Evolutionary conservation across 2,888 invertebrate species (phyloP).

Genomic region (Empis livida): DNA sequence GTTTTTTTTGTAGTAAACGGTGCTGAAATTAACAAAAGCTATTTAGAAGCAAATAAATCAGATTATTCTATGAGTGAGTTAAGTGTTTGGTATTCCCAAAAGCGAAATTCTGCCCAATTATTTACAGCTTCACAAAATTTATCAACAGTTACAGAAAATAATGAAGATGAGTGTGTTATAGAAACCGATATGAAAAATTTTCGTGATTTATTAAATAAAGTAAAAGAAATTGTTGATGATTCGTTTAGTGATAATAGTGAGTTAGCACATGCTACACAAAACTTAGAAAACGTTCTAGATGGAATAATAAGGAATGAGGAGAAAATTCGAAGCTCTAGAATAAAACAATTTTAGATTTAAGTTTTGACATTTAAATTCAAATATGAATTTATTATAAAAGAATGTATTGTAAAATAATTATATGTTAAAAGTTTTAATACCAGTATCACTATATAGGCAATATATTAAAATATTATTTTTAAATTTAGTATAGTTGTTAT

Average conservation of each 20-base stretch:
- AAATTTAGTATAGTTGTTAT: no score
- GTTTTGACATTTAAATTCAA: no score
- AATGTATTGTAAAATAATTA: no score
- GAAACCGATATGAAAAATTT: slow-evolving; percentile 33
- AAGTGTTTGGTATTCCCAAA: slow-evolving; percentile 25
- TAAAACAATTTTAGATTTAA: no score
- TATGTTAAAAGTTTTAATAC: no score
- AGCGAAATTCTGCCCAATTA: slow-evolving; percentile 4
- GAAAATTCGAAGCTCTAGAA: slow-evolving; percentile 16
- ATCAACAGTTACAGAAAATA: slow-evolving; percentile 7
- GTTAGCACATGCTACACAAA: slow-evolving; percentile 31
- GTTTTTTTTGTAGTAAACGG: slow-evolving; percentile 25
- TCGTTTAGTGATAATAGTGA: slow-evolving; percentile 35
- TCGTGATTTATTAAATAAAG: slow-evolving; percentile 28
- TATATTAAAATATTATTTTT: no score
- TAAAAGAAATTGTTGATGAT: slow-evolving; percentile 32
- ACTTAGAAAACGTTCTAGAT: slow-evolving; percentile 32
- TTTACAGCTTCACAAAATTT: slow-evolving; percentile 7
- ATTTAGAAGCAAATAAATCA: slow-evolving; percentile 33
- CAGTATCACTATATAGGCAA: no score
- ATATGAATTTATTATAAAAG: no score
- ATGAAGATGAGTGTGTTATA: slow-evolving; percentile 16
- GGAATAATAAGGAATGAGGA: slow-evolving; percentile 32
- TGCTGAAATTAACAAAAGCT: slow-evolving; percentile 32
- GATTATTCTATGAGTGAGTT: slow-evolving; percentile 32